Conservation (phyloP, 2,113 vertebrate genomes). For the Megaceryle torquata region DNA sequence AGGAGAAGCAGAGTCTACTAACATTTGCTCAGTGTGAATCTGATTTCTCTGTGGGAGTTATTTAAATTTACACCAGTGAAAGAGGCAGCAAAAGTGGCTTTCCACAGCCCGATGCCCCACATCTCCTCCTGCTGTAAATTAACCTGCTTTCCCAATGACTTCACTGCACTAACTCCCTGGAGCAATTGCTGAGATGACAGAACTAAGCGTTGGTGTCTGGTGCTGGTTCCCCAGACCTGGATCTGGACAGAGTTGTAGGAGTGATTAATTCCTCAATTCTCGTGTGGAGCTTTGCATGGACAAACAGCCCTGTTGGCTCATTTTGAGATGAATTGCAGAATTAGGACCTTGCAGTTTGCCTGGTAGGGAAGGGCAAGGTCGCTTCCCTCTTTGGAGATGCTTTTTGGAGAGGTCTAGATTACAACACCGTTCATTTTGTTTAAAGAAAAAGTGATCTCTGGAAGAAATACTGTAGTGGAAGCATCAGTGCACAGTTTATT, state of each 20-base stretch:
- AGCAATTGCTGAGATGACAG: constrained; percentile 6
- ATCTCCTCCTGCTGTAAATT: constrained; percentile 36
- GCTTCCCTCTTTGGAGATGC: background rate
- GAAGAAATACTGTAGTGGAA: background rate
- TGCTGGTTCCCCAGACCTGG: background rate
- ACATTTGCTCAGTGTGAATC: constrained; percentile 49
- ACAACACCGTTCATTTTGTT: background rate
- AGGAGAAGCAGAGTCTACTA: constrained; percentile 32
- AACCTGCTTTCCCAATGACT: constrained; percentile 34
- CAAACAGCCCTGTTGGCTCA: background rate
- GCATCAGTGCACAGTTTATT: background rate
- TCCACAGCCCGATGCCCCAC: constrained; percentile 20
- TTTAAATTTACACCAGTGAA: constrained; percentile 48
- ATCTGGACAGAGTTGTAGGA: background rate
- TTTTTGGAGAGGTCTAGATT: background rate
- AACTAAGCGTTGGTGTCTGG: background rate
- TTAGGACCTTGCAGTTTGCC: background rate
- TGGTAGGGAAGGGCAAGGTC: background rate
- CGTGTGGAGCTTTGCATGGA: background rate
- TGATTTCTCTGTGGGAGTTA: constrained; percentile 57
- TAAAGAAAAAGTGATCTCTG: constrained; percentile 26
- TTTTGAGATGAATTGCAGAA: background rate
- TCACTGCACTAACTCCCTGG: background rate
- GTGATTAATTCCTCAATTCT: background rate
- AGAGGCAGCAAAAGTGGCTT: constrained; percentile 20